phyloP scores from a whole-genome alignment of 2,113 vertebrate genomes.

The Gallinago jamesoni region DNA sequence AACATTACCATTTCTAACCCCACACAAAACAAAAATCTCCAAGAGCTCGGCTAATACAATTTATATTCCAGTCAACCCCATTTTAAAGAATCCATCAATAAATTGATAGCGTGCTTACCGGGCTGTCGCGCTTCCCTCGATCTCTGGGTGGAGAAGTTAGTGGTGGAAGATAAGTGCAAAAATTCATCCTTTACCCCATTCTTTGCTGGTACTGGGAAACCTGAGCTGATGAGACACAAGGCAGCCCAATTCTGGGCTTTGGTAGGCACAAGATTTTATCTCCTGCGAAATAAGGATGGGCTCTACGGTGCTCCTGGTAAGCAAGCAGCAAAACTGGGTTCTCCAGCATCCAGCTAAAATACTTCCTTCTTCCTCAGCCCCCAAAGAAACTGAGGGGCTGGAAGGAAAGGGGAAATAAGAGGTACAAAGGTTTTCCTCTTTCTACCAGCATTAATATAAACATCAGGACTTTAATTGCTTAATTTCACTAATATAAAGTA shows the following conservation, averaged over 20 bases:
- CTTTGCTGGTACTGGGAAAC: background rate
- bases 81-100: background rate
- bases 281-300: background rate
- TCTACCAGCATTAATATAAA: background rate
- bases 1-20: background rate
- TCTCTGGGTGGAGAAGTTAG: background rate
- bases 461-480: background rate
- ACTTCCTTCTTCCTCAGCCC: background rate
- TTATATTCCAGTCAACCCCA: background rate
- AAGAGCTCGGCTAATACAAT: background rate
- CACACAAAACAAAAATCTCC: background rate
- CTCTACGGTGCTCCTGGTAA: background rate
- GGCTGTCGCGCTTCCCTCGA: rapidly evolving
- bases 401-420: rapidly evolving
- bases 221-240: background rate
- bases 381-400: background rate
- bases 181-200: background rate
- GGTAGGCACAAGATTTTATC: background rate
- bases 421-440: background rate
- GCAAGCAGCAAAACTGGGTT: background rate
- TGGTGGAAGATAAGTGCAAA: background rate
- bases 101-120: background rate
- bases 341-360: background rate
- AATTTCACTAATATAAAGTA: background rate
- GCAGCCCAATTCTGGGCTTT: background rate